Evolutionary conservation across 2,797 vertebrate species (phyloP), one percentile per base, ranked within the genome.

Genomic region (Eulemur coronatus): DNA sequence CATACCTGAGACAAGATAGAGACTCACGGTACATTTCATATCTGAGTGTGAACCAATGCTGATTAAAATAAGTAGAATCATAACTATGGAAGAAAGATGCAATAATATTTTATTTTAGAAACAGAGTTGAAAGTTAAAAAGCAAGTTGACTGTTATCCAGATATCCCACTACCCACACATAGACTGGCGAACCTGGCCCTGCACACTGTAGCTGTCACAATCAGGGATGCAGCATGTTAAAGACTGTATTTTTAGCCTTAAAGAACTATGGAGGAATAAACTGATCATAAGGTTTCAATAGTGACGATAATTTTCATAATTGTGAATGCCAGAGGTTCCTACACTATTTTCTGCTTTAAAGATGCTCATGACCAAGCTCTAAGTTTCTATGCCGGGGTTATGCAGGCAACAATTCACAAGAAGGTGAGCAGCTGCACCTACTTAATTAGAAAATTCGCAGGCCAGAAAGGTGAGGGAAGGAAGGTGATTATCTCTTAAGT

Each of bases 111-210:
- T 90, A 79, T 81, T 94, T 82, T 92, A 89, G 55, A 89, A 84
- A 96, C 35, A 78, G 18, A 93, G 13, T 3, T 93, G 35, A 91
- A 95, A 87, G 24, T n/a, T 87, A 63, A 96, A 82, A 41, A 61
- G 12, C 41, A 76, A 80, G 18, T 22, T 41, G 24, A 84, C 17
- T 48, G 4, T 33, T 69, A 63, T 61, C 14, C 80, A 84, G 65
- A 33, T 73, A 86, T 52, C 30, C 17, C 12, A 24, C 78, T 70
- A 75, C 5, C 30, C 76, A 59, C 41, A 76, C 28, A 3, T 14
- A 35, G 57, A 82, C 48, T 9, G 4, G 7, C 33, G 18, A 76
- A 43, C 15, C 12, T 41, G 7, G 10, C 12, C 14, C 43, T 41
- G 0, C 57, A 2, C 0, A 57, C 28, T 20, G 33, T 20, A 50